Percentiles rank a stretch among this genome's conserved stretches.
Conservation (phyloP, 1,140 invertebrate genomes). For the Pomacea maculata region DNA sequence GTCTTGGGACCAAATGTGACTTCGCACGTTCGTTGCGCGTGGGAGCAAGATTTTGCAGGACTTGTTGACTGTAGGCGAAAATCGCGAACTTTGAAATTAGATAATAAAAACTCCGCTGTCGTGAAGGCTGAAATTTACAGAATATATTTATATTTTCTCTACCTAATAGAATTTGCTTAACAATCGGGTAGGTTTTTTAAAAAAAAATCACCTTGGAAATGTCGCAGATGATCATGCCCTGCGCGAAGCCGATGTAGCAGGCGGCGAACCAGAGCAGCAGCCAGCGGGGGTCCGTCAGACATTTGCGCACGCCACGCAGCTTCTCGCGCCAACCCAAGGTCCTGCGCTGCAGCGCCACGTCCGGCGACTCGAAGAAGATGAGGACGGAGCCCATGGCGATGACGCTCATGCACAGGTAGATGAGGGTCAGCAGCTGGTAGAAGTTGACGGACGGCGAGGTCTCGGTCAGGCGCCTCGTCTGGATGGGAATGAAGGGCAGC, state of each 20-base stretch:
- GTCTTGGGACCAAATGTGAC: too few relatives aligned
- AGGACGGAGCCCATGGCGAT: conserved; percentile 37
- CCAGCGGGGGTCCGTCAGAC: conserved; percentile 27
- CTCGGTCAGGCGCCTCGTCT: conserved; percentile 23
- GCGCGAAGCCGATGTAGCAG: conserved; percentile 32
- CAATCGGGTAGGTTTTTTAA: too few relatives aligned
- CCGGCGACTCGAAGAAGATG: conserved; percentile 42
- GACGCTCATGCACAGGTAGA: conserved; percentile 40
- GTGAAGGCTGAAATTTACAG: not conserved
- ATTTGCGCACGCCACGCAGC: conserved; percentile 22
- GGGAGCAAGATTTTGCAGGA: too few relatives aligned
- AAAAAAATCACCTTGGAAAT: conserved; percentile 33
- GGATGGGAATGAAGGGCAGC: conserved; percentile 37
- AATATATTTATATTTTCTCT: too few relatives aligned
- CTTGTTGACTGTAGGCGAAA: too few relatives aligned
- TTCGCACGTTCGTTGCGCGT: not conserved
- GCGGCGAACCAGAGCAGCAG: conserved; percentile 31
- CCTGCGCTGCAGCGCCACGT: conserved; percentile 30
- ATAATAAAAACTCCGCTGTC: not conserved
- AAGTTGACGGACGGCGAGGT: conserved; percentile 32
- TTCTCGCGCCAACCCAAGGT: conserved; percentile 31
- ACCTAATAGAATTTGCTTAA: too few relatives aligned
- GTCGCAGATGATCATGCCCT: conserved; percentile 38
- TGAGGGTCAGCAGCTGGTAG: conserved; percentile 40
- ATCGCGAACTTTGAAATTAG: too few relatives aligned